A percentile compares a stretch with the other conserved stretches of the same genome.
Conservation (phyloP, 2,888 invertebrate genomes). For the Melipona beecheii region DNA sequence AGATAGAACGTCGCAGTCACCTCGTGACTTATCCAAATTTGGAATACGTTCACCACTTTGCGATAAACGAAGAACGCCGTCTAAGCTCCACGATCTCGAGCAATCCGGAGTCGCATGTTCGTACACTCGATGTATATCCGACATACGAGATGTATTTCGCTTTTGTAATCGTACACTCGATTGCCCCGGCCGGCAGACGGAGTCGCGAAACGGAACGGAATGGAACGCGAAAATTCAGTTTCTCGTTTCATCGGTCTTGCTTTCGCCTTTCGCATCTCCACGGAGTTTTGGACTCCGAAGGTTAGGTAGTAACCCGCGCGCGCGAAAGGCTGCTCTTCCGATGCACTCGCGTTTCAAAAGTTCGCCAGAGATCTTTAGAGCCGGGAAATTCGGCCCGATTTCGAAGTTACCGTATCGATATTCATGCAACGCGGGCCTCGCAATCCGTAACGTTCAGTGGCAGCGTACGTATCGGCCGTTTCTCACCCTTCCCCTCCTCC, state of each 20-base stretch:
- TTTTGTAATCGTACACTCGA: not conserved
- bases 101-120: not conserved
- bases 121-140: not conserved
- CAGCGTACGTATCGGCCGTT: not conserved
- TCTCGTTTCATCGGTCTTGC: not conserved
- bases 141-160: not conserved
- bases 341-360: not conserved
- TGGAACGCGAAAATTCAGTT: not conserved
- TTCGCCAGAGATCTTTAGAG: not conserved
- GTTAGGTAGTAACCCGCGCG: too few species aligned
- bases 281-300: not conserved
- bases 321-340: not conserved
- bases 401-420: conserved; percentile 16
- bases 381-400: not conserved
- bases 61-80: not conserved
- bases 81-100: not conserved
- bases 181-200: not conserved
- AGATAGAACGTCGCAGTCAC: not conserved
- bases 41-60: not conserved
- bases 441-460: not conserved
- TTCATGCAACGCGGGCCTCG: conserved; percentile 8
- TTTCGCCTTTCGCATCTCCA: too few species aligned
- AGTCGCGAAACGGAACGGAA: too few species aligned
- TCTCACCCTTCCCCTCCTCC: not conserved
- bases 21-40: not conserved